Conservation (phyloP, 92 coral and sea anemone species). For the Palythoa heliodiscus region DNA sequence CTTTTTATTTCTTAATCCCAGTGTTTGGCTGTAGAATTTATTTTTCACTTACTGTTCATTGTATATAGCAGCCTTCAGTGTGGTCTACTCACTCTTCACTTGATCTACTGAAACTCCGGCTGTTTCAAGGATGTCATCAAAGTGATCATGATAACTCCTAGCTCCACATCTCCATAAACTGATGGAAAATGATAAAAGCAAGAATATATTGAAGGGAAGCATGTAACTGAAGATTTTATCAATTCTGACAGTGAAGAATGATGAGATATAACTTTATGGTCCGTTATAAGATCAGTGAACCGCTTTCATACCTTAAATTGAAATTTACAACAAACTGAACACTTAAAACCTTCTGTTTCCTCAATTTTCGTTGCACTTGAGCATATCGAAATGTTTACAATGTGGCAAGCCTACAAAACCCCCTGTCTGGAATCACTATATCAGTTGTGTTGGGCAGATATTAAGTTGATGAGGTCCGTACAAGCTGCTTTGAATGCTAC, state of each 20-base stretch:
- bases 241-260: neutral
- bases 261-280: no score
- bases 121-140: neutral
- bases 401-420: neutral
- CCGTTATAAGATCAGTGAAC: no score
- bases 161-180: neutral
- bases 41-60: neutral
- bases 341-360: no score
- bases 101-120: neutral
- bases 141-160: neutral
- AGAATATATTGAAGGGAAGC: neutral
- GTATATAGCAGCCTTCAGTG: neutral
- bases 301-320: no score
- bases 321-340: no score
- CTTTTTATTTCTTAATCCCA: no score
- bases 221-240: neutral
- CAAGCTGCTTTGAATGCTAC: neutral
- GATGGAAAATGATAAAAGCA: no score
- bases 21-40: no score
- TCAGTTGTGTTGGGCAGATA: neutral
- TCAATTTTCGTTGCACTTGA: neutral
- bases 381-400: neutral
- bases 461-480: neutral
- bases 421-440: neutral
- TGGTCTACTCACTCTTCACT: neutral